Base-by-base conservation (phyloP, 2,113 vertebrate species). In the Trachemys scripta region DNA sequence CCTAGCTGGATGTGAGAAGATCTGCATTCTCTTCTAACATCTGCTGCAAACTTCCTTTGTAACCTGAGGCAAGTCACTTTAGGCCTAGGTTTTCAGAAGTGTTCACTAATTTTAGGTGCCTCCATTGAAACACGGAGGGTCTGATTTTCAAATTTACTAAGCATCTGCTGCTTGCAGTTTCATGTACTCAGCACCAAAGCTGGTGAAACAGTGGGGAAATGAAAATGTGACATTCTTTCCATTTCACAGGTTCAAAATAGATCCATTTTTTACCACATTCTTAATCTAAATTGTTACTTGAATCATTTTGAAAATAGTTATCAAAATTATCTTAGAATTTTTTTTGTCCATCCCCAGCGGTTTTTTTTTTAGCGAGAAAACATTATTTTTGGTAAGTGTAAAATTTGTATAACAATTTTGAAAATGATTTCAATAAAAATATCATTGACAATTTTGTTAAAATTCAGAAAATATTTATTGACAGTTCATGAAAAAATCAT, bases 401-500 rank as follows among this genome's bases (percentile, higher is more conserved):
- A 42, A 53, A 2, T 2, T n/a, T n/a, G 3, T 9, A 20, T 50
- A 69, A 29, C 25, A 29, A 11, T 42, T 5, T 2, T 65, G 31
- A 47, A 19, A 53, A 8, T 35, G 13, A 29, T 47, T 79, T 85
- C 8, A n/a, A 3, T 69, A 13, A 65, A 76, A 50, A 85, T 86
- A 2, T 62, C 35, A 19, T 84, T 14, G 25, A 78, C 42, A 78
- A 47, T 78, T 27, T 47, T 47, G 12, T 76, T 47, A 31, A 78
- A 49, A 47, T n/a, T 24, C 25, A 14, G 24, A 78, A 78, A 78
- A 8, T 56, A 79, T 83, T 35, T 2, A 1, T 35, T 14, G 79
- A 75, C 76, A 35, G 5, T 6, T 5, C 9, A 8, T 8, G 3
- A 24, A 88, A 3, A 50, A 72, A 49, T 54, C 0, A 3, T 17